Percentiles rank a stretch among this genome's conserved stretches.
Evolutionary conservation across 2,888 invertebrate species (phyloP).

Genomic region (Loripinus fragilis): DNA sequence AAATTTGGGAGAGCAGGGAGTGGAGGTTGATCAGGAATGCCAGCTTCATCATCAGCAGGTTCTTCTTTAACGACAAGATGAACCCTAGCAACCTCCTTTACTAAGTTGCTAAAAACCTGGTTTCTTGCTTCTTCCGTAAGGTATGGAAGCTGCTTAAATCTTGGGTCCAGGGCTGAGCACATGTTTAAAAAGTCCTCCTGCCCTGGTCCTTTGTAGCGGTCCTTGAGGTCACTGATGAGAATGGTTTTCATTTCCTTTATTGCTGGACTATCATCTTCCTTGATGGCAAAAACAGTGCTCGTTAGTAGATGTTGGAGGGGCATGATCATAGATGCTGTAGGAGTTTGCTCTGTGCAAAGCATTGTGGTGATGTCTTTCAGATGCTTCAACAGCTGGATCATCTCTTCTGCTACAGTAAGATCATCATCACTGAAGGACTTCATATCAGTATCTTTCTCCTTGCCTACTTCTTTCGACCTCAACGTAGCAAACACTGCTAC

Average conservation of each 20-base stretch:
- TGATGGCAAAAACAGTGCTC: neutral
- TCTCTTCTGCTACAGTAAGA: slow-evolving; percentile 19
- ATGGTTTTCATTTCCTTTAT: neutral
- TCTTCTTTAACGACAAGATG: neutral
- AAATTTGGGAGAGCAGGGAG: neutral
- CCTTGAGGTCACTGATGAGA: neutral
- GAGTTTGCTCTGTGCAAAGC: slow-evolving; percentile 23
- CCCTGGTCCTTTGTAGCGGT: neutral
- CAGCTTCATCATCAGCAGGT: neutral
- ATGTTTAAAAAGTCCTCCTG: slow-evolving; percentile 1
- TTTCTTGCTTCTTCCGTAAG: neutral
- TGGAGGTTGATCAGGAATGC: neutral
- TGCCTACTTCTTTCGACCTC: slow-evolving; percentile 13
- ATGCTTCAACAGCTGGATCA: slow-evolving; percentile 14
- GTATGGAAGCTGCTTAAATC: neutral
- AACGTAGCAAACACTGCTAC: slow-evolving; percentile 35
- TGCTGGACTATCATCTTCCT: neutral
- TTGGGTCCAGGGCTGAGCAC: neutral
- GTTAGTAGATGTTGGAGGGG: slow-evolving; percentile 12
- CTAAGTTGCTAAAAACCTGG: neutral
- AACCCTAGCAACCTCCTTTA: neutral
- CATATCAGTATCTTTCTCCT: slow-evolving; percentile 9
- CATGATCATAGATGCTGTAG: slow-evolving; percentile 32
- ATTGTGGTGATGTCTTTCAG: slow-evolving; percentile 28
- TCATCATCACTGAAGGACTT: slow-evolving; percentile 19